Evolutionary conservation across 2,888 invertebrate species (phyloP).

Genomic region (Cryptosula pallasiana): DNA sequence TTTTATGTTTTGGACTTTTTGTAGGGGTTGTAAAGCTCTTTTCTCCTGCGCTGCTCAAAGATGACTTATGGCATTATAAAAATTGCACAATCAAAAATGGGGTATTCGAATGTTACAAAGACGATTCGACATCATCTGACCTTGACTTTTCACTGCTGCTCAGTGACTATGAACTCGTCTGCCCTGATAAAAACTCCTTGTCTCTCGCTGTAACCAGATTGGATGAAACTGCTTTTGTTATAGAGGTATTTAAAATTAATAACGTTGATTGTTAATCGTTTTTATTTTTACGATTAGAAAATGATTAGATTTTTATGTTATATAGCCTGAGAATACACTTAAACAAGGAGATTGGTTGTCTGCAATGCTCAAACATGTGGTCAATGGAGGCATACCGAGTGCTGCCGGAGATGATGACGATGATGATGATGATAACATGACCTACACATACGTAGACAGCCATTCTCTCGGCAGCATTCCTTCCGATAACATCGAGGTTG

Average conservation of each 20-base stretch:
- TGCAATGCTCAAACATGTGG: slow-evolving; percentile 3
- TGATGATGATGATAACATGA: not conserved
- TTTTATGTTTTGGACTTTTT: too few species aligned
- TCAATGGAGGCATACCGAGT: not conserved
- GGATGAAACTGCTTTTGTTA: slow-evolving; percentile 10
- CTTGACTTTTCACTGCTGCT: slow-evolving; percentile 2
- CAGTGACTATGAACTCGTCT: not conserved
- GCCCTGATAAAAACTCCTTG: not conserved
- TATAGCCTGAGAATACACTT: not conserved
- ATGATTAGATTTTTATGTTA: too few species aligned
- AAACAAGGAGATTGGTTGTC: slow-evolving; percentile 25
- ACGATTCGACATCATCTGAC: slow-evolving; percentile 9
- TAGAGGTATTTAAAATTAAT: not conserved
- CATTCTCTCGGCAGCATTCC: not conserved
- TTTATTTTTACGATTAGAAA: not conserved
- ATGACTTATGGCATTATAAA: slow-evolving; percentile 5
- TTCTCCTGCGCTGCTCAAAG: not conserved
- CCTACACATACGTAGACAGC: slow-evolving; percentile 12
- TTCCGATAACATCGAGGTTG: not conserved
- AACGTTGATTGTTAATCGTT: not conserved
- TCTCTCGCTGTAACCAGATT: not conserved
- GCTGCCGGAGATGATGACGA: not conserved
- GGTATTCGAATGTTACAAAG: slow-evolving; percentile 20
- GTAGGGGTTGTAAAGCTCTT: not conserved
- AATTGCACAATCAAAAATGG: slow-evolving; percentile 4